Evolutionary conservation across 2,113 vertebrate species (phyloP).

Genomic region (Microtus oregoni): DNA sequence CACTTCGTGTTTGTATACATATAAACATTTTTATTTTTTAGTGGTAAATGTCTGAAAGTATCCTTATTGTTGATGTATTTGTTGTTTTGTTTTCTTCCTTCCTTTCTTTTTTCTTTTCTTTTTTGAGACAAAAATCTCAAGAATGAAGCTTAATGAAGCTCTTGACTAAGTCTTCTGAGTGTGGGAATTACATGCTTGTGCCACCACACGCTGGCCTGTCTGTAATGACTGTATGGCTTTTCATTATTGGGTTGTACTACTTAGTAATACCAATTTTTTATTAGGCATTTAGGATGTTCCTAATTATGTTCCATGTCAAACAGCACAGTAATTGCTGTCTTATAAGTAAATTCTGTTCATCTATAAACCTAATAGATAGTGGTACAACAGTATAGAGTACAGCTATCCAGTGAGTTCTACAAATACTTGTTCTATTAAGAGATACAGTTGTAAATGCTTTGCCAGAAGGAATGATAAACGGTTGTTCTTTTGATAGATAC

Average conservation of each 20-base stretch:
- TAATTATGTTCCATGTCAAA: conserved; percentile 1
- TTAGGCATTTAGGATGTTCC: conserved; percentile 15
- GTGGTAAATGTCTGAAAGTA: background rate
- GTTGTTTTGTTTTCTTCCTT: background rate
- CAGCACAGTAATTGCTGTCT: background rate
- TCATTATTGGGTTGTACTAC: background rate
- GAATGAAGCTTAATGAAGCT: background rate
- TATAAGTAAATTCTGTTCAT: background rate
- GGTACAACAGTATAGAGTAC: background rate
- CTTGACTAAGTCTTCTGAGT: background rate
- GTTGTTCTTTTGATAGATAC: background rate
- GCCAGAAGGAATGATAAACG: background rate
- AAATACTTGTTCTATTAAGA: background rate
- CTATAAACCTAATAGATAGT: background rate
- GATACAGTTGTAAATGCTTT: conserved; percentile 19
- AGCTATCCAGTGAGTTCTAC: background rate
- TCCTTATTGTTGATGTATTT: background rate
- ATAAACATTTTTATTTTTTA: background rate
- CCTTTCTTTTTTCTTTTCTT: no score
- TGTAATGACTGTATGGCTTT: background rate
- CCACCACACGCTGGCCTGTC: background rate
- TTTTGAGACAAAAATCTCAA: background rate
- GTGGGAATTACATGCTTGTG: background rate
- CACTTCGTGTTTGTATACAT: background rate
- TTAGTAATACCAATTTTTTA: background rate